Evolutionary conservation across 2,888 invertebrate genomes (phyloP), one percentile per base, ranked within the genome.

Genomic region (Lingula anatina): DNA sequence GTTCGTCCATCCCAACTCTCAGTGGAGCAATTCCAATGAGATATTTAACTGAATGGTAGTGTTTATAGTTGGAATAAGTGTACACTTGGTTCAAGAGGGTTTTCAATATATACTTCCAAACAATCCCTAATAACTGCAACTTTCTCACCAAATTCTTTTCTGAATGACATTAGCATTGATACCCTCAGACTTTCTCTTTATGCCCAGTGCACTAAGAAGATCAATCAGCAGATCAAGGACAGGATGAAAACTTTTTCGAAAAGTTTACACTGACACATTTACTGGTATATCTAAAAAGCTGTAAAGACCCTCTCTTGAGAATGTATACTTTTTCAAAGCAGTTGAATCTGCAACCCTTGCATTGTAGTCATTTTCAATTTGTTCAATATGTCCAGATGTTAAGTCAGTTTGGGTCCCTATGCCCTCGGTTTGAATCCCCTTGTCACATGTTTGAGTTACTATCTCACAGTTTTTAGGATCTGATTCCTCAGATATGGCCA

Each of bases 151-250:
- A n/a, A n/a, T n/a, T n/a, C n/a, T n/a, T n/a, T n/a, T n/a, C n/a
- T n/a, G n/a, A n/a, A n/a, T 37, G 37, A 31, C 49, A 46, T 49
- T 2, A 49, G 51, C 54, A 54, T 54, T n/a, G 51, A 36, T 35
- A 25, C 26, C 26, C 44, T 41, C 15, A 46, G 24, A 20, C 37
- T 39, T 37, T 49, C 51, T 12, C 44, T 20, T 25, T 21, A 21
- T 31, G 48, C 47, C 49, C 54, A 51, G 9, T 46, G 21, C 12
- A 50, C 43, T 9, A 53, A 41, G 40, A 38, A 44, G 15, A 43
- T 12, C 2, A 54, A 37, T 44, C 12, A 54, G 27, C n/a, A 51
- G 7, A 27, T 51, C 38, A 12, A 51, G 38, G 1, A 44, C 46
- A 35, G 18, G 37, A 20, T 47, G 51, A 35, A 54, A 51, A 31